Evolutionary conservation across 1,140 invertebrate species (phyloP), one percentile per base, ranked within the genome.

Genomic region (Saxidomus purpurata): DNA sequence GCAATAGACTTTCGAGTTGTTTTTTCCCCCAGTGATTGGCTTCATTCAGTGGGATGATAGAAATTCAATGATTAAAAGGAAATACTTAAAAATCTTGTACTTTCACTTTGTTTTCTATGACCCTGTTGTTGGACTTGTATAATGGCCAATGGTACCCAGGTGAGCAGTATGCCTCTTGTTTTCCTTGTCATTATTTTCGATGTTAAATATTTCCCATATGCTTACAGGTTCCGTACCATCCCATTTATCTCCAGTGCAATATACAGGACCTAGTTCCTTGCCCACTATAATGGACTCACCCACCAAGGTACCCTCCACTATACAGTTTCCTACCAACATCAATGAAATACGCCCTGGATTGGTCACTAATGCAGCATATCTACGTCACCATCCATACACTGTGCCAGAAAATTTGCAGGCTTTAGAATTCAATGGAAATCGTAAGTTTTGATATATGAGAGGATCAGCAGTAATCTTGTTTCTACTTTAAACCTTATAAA

Each of bases 281-380:
- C 97, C 97, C 67, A 95, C 95, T 17, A 96, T 97, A 97, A 81
- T 97, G 96, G 89, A 97, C 96, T 95, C 97, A 92, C 95, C 95
- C 96, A 97, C 96, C 90, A 93, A 95, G 90, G 87, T 91, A 76
- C 83, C 87, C n/a, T 87, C 79, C 74, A 81, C 84, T 55, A 90
- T 97, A 71, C 90, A 92, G 76, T 92, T 93, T 38, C 79, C 77
- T 22, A 90, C 81, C 34, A 88, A 92, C 79, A 59, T 92, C 36
- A 71, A 89, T 82, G 91, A 83, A 36, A 87, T 91, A 69, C 80
- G 77, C 17, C 40, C 71, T 22, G 89, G 85, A 87, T 85, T 85
- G 80, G 90, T 90, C 59, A 40, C 69, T 13, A 63, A 82, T 59
- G 59, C 49, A 61, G 82, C 77, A 11, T 87, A 88, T 38, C 59